Evolutionary conservation across 2,888 invertebrate genomes (phyloP).

Genomic region (Thyatira batis): DNA sequence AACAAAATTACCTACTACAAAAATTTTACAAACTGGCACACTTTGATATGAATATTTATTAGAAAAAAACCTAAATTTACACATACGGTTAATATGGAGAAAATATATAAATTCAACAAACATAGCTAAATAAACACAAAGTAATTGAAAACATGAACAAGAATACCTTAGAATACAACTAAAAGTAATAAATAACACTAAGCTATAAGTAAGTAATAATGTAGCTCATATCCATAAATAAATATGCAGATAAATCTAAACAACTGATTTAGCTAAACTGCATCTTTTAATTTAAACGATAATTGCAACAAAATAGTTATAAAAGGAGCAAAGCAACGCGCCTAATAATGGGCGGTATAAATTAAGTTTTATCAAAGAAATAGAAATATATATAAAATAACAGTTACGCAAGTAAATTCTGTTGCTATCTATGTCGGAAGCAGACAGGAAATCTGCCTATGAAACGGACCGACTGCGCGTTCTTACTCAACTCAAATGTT

Average conservation of each 20-base stretch:
- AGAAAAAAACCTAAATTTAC: constrained; percentile 15
- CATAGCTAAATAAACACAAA: constrained; percentile 13
- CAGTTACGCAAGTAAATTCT: background rate
- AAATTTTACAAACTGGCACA: background rate
- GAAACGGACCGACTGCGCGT: background rate
- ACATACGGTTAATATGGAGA: constrained; percentile 11
- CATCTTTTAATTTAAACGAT: too few relatives aligned
- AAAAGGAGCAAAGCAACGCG: too few relatives aligned
- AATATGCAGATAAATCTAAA: too few relatives aligned
- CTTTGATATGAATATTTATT: background rate
- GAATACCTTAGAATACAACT: constrained; percentile 8
- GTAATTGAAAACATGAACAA: constrained; percentile 11
- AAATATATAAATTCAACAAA: constrained; percentile 29
- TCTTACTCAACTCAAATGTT: background rate
- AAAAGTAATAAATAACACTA: constrained; percentile 21
- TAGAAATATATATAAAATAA: too few relatives aligned
- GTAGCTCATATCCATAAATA: too few relatives aligned
- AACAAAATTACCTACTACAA: background rate
- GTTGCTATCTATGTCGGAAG: background rate
- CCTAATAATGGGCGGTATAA: too few relatives aligned
- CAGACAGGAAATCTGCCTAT: background rate
- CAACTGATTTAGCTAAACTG: too few relatives aligned
- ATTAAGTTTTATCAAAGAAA: too few relatives aligned
- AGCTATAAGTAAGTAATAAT: constrained; percentile 23
- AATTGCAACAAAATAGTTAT: too few relatives aligned